These are phyloP conservation scores for Microtus ochrogaster DNA, from an alignment of 2,113 vertebrate species.

Conservation along the genomic window DNA sequence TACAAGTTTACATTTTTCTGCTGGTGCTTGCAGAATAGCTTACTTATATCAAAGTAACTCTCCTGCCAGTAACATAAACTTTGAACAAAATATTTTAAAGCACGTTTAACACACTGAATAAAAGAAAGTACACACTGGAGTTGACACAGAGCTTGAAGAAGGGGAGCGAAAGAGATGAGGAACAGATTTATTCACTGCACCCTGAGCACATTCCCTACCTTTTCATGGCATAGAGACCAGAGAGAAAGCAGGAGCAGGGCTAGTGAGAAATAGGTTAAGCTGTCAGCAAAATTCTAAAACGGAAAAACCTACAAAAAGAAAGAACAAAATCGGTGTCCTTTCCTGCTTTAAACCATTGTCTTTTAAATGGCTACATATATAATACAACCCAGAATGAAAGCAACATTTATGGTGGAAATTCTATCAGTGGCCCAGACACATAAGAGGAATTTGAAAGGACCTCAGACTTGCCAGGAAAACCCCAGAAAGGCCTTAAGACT, in stretches of 20 bases:
- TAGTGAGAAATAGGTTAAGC: not conserved
- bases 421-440: not conserved
- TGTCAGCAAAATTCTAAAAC: not conserved
- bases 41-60: not conserved
- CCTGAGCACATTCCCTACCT: not conserved
- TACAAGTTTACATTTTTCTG: not conserved
- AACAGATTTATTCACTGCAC: not conserved
- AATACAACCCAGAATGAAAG: not conserved
- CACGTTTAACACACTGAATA: not conserved
- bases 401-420: not conserved
- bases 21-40: not conserved
- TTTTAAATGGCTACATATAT: not conserved
- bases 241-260: not conserved
- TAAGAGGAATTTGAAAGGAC: not conserved
- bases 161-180: not conserved
- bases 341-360: not conserved
- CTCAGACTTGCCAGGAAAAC: not conserved
- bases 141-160: not conserved
- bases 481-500: not conserved
- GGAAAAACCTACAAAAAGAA: not conserved
- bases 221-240: not conserved
- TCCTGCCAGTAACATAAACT: not conserved
- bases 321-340: not conserved
- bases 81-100: not conserved
- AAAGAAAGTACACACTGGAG: not conserved